phyloP scores from a whole-genome alignment of 2,888 invertebrate genomes.

The Cerceris ruficornis region DNA sequence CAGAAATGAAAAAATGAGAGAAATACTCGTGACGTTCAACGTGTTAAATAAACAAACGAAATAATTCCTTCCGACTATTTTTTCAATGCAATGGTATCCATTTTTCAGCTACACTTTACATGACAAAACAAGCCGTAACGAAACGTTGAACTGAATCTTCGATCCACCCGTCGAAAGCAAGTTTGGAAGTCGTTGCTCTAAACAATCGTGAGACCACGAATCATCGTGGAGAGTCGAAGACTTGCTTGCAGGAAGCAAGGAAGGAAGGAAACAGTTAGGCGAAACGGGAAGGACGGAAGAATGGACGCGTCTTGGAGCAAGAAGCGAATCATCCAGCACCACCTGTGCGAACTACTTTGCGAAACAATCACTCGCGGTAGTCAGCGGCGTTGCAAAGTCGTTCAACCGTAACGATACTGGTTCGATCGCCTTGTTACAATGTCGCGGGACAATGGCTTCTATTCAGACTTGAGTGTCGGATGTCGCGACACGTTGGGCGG shows the following conservation, averaged over 20 bases:
- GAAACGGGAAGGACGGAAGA: conserved; percentile 24
- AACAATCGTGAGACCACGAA: conserved; percentile 1
- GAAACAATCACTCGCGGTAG: conserved; percentile 65
- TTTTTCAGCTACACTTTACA: too few species aligned
- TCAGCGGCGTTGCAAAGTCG: conserved; percentile 51
- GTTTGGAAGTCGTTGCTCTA: background rate
- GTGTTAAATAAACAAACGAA: too few species aligned
- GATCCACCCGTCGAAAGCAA: background rate
- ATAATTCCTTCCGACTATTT: too few species aligned
- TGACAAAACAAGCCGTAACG: too few species aligned
- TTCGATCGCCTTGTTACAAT: conserved; percentile 63
- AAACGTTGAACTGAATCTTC: background rate
- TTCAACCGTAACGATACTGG: conserved; percentile 67
- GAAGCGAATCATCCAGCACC: conserved; percentile 62
- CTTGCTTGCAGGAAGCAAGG: conserved; percentile 10
- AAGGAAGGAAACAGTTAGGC: background rate
- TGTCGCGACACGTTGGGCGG: conserved; percentile 53
- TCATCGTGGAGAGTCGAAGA: conserved; percentile 16
- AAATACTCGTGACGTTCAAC: too few species aligned
- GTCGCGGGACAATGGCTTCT: conserved; percentile 62
- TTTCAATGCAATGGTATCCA: too few species aligned
- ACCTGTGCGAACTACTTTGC: conserved; percentile 68
- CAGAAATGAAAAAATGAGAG: too few species aligned
- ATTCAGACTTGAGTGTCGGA: conserved; percentile 59
- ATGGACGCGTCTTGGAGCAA: conserved; percentile 54